Conservation (phyloP, 2,113 vertebrate genomes). For the Chaetura pelagica region DNA sequence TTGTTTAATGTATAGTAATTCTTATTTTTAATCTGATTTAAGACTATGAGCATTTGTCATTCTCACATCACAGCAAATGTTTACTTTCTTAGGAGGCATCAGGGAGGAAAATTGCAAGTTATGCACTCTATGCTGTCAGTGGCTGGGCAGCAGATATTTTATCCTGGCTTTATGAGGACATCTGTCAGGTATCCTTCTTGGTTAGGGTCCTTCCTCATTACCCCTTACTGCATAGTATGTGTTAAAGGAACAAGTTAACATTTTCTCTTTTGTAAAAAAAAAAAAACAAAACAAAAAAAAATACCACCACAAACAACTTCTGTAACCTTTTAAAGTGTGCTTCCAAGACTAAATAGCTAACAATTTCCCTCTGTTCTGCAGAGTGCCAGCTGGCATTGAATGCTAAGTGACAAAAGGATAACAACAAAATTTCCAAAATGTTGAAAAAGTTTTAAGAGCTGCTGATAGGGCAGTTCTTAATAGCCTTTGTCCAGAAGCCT, state of each 20-base stretch:
- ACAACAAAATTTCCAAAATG: background rate
- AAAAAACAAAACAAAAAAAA: too few species aligned
- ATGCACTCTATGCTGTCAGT: background rate
- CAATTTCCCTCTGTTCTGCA: background rate
- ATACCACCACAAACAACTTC: background rate
- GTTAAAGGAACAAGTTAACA: background rate
- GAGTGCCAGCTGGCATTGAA: conserved; percentile 10
- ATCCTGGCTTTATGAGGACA: background rate
- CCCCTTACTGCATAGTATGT: background rate
- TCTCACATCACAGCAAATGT: background rate
- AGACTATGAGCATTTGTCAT: background rate
- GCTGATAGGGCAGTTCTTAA: background rate
- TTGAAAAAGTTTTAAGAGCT: background rate
- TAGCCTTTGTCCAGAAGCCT: background rate
- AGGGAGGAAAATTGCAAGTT: background rate
- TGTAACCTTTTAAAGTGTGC: conserved; percentile 25
- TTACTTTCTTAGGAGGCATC: background rate
- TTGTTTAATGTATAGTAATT: background rate
- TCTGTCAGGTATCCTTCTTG: background rate
- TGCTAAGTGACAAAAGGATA: conserved; percentile 24
- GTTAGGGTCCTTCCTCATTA: background rate
- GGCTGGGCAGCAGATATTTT: background rate
- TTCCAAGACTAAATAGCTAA: background rate
- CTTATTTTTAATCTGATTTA: background rate
- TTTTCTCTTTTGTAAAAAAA: background rate